A percentile compares a stretch with the other conserved stretches of the same genome.
These are phyloP conservation scores for Stegostoma tigrinum DNA, from an alignment of 2,113 vertebrate genomes.

Conservation along the genomic window DNA sequence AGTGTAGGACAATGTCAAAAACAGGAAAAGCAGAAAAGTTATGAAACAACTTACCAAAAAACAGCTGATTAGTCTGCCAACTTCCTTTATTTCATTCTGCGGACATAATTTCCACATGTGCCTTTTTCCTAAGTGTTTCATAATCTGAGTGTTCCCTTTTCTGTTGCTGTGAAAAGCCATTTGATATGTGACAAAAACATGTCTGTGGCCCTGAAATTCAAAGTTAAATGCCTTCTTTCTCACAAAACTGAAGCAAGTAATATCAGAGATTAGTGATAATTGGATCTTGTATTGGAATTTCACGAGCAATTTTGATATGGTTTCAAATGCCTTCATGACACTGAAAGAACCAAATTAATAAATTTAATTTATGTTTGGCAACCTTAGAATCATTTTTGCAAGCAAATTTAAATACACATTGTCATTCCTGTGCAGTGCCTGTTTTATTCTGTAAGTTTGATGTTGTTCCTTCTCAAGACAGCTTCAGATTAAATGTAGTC, in stretches of 20 bases:
- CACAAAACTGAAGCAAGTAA: neutral
- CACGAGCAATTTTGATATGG: neutral
- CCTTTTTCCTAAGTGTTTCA: neutral
- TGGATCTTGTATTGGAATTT: neutral
- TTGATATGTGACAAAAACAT: constrained; percentile 20
- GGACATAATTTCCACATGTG: neutral
- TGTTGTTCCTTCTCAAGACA: neutral
- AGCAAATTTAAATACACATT: neutral
- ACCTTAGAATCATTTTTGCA: neutral
- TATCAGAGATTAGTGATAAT: neutral
- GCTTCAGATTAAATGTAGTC: neutral
- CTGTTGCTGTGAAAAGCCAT: neutral
- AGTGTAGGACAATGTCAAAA: neutral
- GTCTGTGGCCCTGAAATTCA: neutral
- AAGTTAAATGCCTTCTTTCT: neutral
- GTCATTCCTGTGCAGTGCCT: neutral
- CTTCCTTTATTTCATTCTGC: neutral
- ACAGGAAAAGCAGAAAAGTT: constrained; percentile 8
- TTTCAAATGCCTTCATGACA: neutral
- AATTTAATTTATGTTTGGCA: neutral
- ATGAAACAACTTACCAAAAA: neutral
- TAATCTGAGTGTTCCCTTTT: neutral
- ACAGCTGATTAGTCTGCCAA: neutral
- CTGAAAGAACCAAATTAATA: neutral
- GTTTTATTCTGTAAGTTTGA: constrained; percentile 10